These are phyloP conservation scores for Fragum sueziense DNA, from an alignment of 2,888 invertebrate genomes.

Conservation along the genomic window DNA sequence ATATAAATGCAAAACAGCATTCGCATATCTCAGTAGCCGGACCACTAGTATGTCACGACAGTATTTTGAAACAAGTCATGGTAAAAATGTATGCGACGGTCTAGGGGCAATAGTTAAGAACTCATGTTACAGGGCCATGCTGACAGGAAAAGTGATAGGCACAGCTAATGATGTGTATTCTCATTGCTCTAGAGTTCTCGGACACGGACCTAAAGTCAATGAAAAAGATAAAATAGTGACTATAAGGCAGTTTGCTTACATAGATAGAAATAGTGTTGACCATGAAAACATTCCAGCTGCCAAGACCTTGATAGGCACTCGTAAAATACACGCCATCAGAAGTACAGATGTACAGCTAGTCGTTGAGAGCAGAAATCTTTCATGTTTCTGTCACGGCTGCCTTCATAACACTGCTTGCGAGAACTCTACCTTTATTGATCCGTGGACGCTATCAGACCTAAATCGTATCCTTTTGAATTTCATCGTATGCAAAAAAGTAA, in stretches of 20 bases:
- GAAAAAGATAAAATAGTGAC: no score
- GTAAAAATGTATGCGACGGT: constrained; percentile 61
- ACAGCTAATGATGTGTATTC: constrained; percentile 41
- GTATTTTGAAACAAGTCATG: constrained; percentile 55
- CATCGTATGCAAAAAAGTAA: no score
- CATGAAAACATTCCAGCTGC: no score
- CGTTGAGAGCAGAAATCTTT: not conserved
- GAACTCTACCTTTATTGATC: no score
- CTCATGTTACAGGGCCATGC: constrained; percentile 48
- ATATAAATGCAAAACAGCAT: constrained; percentile 49
- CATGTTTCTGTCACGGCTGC: constrained; percentile 1
- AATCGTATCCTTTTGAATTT: no score
- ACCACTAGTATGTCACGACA: constrained; percentile 1
- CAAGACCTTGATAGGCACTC: constrained; percentile 12
- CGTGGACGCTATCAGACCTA: no score
- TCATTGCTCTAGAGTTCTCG: no score
- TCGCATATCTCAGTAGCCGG: constrained; percentile 55
- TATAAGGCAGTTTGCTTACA: no score
- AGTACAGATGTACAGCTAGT: no score
- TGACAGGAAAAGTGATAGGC: constrained; percentile 53
- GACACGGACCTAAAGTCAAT: no score
- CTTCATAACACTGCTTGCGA: no score
- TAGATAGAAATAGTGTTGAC: no score
- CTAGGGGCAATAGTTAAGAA: constrained; percentile 58
- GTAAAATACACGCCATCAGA: constrained; percentile 8